phyloP scores from a whole-genome alignment of 2,113 vertebrate genomes.

The Muntiacus reevesi region DNA sequence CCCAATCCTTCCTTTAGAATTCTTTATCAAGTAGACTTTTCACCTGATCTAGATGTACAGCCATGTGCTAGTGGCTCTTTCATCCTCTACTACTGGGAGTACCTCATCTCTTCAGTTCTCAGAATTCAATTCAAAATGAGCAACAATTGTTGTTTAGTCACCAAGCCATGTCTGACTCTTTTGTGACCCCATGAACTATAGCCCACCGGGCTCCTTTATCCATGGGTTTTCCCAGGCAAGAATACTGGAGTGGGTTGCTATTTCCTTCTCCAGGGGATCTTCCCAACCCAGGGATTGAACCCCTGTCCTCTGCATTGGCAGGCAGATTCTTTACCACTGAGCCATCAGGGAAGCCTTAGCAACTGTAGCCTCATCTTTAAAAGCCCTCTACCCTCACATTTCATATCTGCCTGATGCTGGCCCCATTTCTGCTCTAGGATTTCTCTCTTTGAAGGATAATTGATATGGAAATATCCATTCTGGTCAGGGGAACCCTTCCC shows the following conservation, averaged over 20 bases:
- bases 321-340: not conserved
- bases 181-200: not conserved
- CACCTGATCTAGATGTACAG: not conserved
- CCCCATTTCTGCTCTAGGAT: not conserved
- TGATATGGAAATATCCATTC: not conserved
- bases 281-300: not conserved
- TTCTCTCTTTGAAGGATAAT: not conserved
- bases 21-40: not conserved
- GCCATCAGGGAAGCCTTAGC: not conserved
- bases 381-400: not conserved
- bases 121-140: not conserved
- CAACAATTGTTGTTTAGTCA: not conserved
- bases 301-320: not conserved
- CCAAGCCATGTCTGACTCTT: not conserved
- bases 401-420: not conserved
- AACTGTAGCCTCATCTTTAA: not conserved
- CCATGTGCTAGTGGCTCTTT: not conserved
- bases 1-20: not conserved
- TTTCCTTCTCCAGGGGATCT: not conserved
- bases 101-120: not conserved
- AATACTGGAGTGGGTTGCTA: not conserved
- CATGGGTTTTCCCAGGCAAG: not conserved
- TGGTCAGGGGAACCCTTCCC: not conserved
- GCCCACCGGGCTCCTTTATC: rapidly evolving
- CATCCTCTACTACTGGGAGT: not conserved